phyloP scores from a whole-genome alignment of 2,113 vertebrate genomes.

The Heterocephalus glaber region DNA sequence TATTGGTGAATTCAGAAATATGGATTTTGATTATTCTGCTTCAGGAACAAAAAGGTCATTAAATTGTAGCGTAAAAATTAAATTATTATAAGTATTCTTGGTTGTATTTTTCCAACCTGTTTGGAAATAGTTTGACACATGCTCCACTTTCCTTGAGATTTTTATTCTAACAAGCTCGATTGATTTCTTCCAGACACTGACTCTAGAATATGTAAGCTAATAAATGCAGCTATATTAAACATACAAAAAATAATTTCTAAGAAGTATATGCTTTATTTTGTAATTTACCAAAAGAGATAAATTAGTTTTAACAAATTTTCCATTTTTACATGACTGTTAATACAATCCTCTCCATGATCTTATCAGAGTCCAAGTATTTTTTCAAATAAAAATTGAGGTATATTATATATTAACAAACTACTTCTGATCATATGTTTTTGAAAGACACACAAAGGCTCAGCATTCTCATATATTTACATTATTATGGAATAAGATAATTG shows the following conservation, averaged over 20 bases:
- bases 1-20: conserved; percentile 7
- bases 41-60: conserved; percentile 18
- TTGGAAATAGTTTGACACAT: background rate
- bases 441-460: conserved; percentile 41
- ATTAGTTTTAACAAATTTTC: background rate
- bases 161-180: conserved; percentile 5
- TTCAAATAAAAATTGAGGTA: conserved; percentile 43
- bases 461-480: conserved; percentile 60
- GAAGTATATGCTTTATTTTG: conserved; percentile 31
- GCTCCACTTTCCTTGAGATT: background rate
- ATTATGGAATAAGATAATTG: background rate
- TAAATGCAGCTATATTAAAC: background rate
- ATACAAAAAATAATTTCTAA: conserved; percentile 23
- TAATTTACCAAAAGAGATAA: conserved; percentile 5
- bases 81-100: background rate
- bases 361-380: conserved; percentile 1
- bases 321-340: background rate
- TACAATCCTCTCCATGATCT: background rate
- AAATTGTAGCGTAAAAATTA: background rate
- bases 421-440: conserved; percentile 61
- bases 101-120: conserved; percentile 19
- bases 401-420: conserved; percentile 35
- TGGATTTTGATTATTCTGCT: conserved; percentile 12
- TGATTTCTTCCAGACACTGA: background rate
- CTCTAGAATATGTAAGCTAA: conserved; percentile 9